Evolutionary conservation across 2,113 vertebrate species (phyloP), one percentile per base, ranked within the genome.

Genomic region (Rhinolophus ferrumequinum): DNA sequence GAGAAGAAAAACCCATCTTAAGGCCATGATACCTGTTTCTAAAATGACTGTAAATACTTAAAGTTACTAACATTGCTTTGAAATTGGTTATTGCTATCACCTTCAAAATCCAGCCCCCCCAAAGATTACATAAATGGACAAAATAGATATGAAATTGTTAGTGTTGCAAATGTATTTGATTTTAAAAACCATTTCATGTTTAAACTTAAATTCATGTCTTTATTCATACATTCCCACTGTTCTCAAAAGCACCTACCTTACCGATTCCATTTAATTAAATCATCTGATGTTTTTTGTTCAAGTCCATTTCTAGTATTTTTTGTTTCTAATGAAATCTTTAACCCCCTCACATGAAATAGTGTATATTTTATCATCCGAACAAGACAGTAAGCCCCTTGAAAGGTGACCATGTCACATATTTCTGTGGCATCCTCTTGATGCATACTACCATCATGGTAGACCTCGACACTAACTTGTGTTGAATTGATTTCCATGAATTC

Each of bases 11-110:
- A 54, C 26, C 13, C n/a, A 95, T 69, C 72, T 50, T 83, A 84
- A 90, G 50, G 76, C 24, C 58, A 84, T 47, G 62, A 85, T 94
- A 73, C 50, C 44, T 52, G 28, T 73, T 87, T 81, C 38, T 90
- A 92, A 96, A 92, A 69, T 92, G 28, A 86, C 54, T 72, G 4
- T 66, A 52, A 95, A 84, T 88, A 88, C 21, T 88, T 94, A 50
- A 92, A n/a, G 21, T 90, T 47, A 84, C 58, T 64, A 69, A 56
- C 5, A 86, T 73, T 89, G 85, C 30, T 66, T 76, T 67, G 24
- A 93, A 76, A 93, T 41, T 52, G 6, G 47, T 82, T 56, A 66
- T 62, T 93, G 16, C 16, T 58, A 22, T 47, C 33, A 67, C 5
- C 52, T 95, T 76, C 15, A 87, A 89, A 50, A 13, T 4, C 4